phyloP scores from a whole-genome alignment of 2,888 invertebrate species.

The Eupithecia abbreviata region DNA sequence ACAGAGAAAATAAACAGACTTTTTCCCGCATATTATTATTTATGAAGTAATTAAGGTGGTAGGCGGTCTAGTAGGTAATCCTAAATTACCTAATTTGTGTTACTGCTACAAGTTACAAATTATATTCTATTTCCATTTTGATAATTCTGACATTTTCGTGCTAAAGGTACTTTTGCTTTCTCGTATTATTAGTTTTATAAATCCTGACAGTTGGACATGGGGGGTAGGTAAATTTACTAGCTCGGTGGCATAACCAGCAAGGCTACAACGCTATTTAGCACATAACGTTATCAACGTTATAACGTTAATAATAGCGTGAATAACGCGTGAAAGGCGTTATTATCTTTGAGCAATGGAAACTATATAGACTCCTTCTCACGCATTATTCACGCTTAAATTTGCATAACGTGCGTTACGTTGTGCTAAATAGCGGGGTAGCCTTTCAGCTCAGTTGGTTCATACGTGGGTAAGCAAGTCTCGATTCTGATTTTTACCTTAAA shows the following conservation, averaged over 20 bases:
- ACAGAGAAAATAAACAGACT: slow-evolving; percentile 17
- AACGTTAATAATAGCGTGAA: no score
- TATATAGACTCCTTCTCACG: no score
- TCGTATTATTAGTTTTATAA: neutral
- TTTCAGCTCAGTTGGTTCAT: no score
- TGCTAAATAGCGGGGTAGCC: no score
- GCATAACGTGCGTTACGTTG: no score
- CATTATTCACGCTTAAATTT: no score
- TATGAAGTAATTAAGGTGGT: slow-evolving; percentile 8
- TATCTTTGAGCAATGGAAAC: no score
- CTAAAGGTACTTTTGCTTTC: neutral
- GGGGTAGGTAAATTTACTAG: neutral
- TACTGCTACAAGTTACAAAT: neutral
- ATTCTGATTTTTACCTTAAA: no score
- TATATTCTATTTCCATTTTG: neutral
- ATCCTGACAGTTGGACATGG: neutral
- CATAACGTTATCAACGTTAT: no score
- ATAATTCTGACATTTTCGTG: neutral
- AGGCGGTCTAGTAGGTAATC: neutral
- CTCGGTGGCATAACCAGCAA: neutral
- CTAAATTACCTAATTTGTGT: neutral
- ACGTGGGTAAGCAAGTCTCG: no score
- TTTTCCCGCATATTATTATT: slow-evolving; percentile 17
- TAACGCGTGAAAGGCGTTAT: no score
- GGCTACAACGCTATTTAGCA: no score